Evolutionary conservation across 2,113 vertebrate species (phyloP), one percentile per base, ranked within the genome.

Genomic region (Anthoscopus minutus): DNA sequence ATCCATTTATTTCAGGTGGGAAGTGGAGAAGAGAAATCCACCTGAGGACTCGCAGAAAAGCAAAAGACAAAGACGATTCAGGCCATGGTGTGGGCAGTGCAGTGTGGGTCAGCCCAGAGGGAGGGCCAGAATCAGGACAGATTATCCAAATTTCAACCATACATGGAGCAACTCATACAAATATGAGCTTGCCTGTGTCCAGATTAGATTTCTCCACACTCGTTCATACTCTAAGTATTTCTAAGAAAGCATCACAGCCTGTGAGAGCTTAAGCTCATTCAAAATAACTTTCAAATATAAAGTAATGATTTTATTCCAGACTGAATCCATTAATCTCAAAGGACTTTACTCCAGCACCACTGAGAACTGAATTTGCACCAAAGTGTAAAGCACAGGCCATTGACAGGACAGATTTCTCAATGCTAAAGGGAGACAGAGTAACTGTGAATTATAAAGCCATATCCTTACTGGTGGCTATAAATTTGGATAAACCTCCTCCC

Each of bases 391-490:
- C 28, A 69, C 51, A 78, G 67, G 31, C 53, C 40, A 54, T 89
- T 93, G 94, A 57, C 40, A 82, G 81, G 58, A 78, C 47, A 78
- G 67, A 93, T 92, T 92, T 88, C 56, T 89, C 1, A 4, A 27
- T 51, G 69, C 66, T 93, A 85, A 65, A 79, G 57, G 40, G 37
- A 67, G 54, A 57, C 57, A 89, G 56, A 51, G 20, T 12, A 60
- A 82, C 66, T 74, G 77, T 92, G 92, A 97, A 80, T 86, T 95
- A 76, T 60, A 70, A 81, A 95, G 85, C 92, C 91, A 95, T 72
- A 91, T 92, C 78, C 84, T 92, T 62, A 71, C 67, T 78, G 45
- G 64, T 0, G 0, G 93, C 83, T 78, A 89, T 96, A 95, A 95
- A 97, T 97, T 88, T 93, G 93, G 69, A 64, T 48, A 50, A 88